A percentile compares a stretch with the other conserved stretches of the same genome.
Evolutionary conservation across 2,888 invertebrate species (phyloP).

Genomic region (Hypercompe scribonia): DNA sequence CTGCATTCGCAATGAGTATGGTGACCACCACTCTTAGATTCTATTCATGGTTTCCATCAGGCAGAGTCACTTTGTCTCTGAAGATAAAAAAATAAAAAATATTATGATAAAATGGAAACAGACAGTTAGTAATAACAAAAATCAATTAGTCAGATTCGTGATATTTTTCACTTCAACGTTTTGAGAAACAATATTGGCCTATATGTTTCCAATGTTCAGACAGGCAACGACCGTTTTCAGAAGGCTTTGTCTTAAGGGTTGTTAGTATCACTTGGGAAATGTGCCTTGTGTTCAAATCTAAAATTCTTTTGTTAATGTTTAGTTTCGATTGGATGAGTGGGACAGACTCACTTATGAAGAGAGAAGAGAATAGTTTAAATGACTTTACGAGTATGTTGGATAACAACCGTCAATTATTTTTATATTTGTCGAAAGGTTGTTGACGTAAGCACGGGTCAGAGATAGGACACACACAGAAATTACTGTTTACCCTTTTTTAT

Average conservation of each 20-base stretch:
- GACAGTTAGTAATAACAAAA: no score
- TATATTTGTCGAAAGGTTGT: neutral
- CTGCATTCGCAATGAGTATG: no score
- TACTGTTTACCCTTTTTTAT: no score
- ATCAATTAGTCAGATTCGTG: neutral
- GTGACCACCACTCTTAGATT: no score
- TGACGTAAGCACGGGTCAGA: neutral
- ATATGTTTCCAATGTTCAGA: slow-evolving; percentile 40
- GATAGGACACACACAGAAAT: neutral
- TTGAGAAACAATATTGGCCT: neutral
- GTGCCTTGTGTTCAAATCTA: slow-evolving; percentile 19
- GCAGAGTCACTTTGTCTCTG: no score
- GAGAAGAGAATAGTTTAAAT: neutral
- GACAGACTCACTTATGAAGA: neutral
- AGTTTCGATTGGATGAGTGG: slow-evolving; percentile 14
- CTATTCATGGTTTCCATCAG: no score
- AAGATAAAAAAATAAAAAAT: no score
- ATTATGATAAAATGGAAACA: no score
- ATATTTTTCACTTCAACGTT: neutral
- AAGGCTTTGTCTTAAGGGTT: slow-evolving; percentile 32
- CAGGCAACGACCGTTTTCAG: slow-evolving; percentile 41
- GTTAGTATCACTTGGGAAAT: slow-evolving; percentile 36
- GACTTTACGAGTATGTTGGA: neutral
- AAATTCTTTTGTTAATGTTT: slow-evolving; percentile 24
- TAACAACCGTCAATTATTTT: neutral